Evolutionary conservation across 2,797 vertebrate genomes (phyloP), one percentile per base, ranked within the genome.

Genomic region (Salarias fasciatus): DNA sequence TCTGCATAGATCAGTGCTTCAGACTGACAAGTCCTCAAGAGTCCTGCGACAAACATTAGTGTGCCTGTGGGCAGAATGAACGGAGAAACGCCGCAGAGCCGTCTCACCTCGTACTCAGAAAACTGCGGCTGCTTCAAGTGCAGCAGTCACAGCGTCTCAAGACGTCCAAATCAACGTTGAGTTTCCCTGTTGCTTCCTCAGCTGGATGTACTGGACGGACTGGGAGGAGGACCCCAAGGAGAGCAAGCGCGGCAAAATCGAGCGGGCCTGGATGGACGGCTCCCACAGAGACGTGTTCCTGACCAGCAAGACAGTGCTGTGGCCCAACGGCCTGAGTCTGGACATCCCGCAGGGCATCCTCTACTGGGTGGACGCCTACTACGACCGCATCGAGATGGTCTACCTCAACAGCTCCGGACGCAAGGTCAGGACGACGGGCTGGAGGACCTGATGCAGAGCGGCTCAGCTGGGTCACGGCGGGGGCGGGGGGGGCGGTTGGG

Each of bases 161-260:
- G 41, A 42, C 35, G 14, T 28, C 35, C 46, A 13, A 10, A 28
- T 15, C 60, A 45, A 64, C 41, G 11, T 18, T 35, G 24, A 51
- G 5, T 42, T 9, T 11, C 30, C 37, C 36, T 33, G 31, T 50
- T 49, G 11, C 13, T 11, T 58, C 46, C 57, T 11, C 63, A 99
- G 97, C 80, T 98, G 95, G 95, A 98, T 99, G 96, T 99, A 99
- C 86, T 99, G 97, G 97, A 99, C 97, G 0, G 97, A 99, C 86
- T 99, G 97, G 97, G 97, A 99, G 77, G 97, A 99, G 62, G 96
- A 99, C 85, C 97, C 96, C 0, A 99, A 98, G 69, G 97, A 97
- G 69, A 99, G 96, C 86, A 97, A 98, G 73, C 92, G 96, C 35
- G 97, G 97, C 15, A 96, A 96, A 83, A 97, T 99, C 0, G 97